Conservation (phyloP, 2,797 vertebrate species). For the Buceros bicornis region DNA sequence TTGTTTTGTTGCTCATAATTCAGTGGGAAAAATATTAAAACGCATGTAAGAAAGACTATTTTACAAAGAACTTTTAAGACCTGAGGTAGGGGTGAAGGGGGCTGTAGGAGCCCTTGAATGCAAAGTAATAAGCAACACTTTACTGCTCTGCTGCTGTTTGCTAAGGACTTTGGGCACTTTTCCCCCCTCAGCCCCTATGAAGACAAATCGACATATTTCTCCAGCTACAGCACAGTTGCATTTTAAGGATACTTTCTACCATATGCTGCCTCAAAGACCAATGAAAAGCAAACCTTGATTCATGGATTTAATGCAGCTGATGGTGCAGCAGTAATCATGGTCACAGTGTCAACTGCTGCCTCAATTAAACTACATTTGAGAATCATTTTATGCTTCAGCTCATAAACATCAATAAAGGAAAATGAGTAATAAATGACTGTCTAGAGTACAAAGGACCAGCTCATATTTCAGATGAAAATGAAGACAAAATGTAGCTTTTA, state of each 20-base stretch:
- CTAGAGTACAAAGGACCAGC: slow-evolving; percentile 88
- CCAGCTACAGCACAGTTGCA: slow-evolving; percentile 75
- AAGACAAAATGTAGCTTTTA: slow-evolving; percentile 90
- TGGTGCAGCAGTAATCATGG: slow-evolving; percentile 82
- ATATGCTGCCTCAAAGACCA: slow-evolving; percentile 73
- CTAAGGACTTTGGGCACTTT: slow-evolving; percentile 52
- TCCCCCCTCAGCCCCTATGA: slow-evolving; percentile 70
- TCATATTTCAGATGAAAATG: slow-evolving; percentile 92
- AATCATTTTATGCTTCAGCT: slow-evolving; percentile 88
- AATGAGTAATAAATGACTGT: slow-evolving; percentile 90
- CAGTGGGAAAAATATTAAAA: slow-evolving; percentile 35
- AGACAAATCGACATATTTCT: slow-evolving; percentile 83
- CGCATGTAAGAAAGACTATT: slow-evolving; percentile 8
- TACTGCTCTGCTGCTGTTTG: slow-evolving; percentile 54
- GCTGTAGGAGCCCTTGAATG: neutral
- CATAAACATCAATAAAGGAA: slow-evolving; percentile 90
- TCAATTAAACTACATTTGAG: slow-evolving; percentile 89
- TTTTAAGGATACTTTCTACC: slow-evolving; percentile 76
- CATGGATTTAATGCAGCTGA: slow-evolving; percentile 78
- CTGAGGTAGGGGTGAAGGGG: too few species aligned
- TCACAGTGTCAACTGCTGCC: slow-evolving; percentile 86
- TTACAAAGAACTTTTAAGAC: slow-evolving; percentile 32
- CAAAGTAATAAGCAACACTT: slow-evolving; percentile 60
- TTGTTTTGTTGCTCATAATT: slow-evolving; percentile 52
- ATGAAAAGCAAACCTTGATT: slow-evolving; percentile 82